A percentile compares a stretch with the other conserved stretches of the same genome.
Evolutionary conservation across 2,797 vertebrate species (phyloP).

Genomic region (Anas flavirostris): DNA sequence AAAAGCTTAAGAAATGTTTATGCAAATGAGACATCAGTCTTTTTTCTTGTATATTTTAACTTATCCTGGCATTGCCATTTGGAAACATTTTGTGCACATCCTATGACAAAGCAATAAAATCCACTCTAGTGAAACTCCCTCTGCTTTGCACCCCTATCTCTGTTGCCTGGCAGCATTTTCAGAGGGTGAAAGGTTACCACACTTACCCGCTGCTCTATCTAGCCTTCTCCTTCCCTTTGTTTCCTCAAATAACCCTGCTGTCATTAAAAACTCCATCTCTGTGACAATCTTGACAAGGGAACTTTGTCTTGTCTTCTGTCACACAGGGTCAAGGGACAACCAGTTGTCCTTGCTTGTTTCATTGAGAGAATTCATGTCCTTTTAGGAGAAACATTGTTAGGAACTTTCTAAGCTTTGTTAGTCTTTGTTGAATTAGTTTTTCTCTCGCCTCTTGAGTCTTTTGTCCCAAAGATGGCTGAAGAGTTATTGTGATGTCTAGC

Average conservation of each 20-base stretch:
- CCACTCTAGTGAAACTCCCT: not conserved
- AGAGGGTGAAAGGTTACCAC: conserved; percentile 45
- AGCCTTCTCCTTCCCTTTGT: conserved; percentile 15
- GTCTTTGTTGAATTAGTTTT: conserved; percentile 22
- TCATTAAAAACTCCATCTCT: conserved; percentile 9
- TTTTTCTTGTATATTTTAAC: not conserved
- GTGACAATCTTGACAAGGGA: conserved; percentile 37
- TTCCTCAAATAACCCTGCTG: conserved; percentile 12
- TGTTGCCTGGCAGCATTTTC: conserved; percentile 24
- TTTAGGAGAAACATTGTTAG: conserved; percentile 5
- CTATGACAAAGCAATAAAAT: not conserved
- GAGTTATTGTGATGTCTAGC: conserved; percentile 14
- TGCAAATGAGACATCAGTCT: not conserved
- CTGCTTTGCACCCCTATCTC: not conserved
- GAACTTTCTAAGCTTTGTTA: conserved; percentile 32
- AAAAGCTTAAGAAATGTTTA: not conserved
- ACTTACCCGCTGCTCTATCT: not conserved
- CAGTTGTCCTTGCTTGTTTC: conserved; percentile 13
- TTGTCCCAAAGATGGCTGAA: not conserved
- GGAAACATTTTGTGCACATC: not conserved
- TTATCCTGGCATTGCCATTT: not conserved
- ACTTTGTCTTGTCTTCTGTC: conserved; percentile 37
- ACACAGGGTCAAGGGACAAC: conserved; percentile 35
- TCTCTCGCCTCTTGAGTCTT: conserved; percentile 15
- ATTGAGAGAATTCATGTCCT: conserved; percentile 20